Conservation (phyloP, 2,888 invertebrate genomes). For the Spodoptera littoralis region DNA sequence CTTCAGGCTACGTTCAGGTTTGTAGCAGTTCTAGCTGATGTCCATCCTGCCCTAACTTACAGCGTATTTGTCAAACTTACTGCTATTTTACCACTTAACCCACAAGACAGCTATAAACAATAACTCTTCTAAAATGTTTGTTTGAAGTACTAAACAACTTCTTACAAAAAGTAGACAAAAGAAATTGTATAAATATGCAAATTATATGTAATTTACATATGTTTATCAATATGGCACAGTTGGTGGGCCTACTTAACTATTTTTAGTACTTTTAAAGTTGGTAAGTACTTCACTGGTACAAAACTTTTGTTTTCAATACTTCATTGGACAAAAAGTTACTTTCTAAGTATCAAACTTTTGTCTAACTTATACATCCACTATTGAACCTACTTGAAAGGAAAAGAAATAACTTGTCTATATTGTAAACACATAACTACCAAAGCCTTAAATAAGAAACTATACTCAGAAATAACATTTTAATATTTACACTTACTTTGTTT, state of each 20-base stretch:
- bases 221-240: conserved; percentile 47
- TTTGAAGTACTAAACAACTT: neutral
- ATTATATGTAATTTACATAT: conserved; percentile 28
- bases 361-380: too few relatives aligned
- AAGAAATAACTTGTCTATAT: too few relatives aligned
- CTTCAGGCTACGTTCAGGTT: conserved; percentile 87
- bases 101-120: too few relatives aligned
- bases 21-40: conserved; percentile 22
- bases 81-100: neutral
- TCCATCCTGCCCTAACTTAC: conserved; percentile 3
- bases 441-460: too few relatives aligned
- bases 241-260: conserved; percentile 20
- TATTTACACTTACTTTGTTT: too few relatives aligned
- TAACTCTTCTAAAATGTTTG: too few relatives aligned
- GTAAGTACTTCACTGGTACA: neutral
- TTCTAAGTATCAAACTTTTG: too few relatives aligned
- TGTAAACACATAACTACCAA: too few relatives aligned
- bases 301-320: too few relatives aligned
- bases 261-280: neutral
- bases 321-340: too few relatives aligned
- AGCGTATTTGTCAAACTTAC: conserved; percentile 2
- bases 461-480: too few relatives aligned
- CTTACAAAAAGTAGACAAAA: conserved; percentile 6
- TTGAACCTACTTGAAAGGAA: too few relatives aligned
- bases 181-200: conserved; percentile 21